These are phyloP conservation scores for Eurytoma adleriae DNA, from an alignment of 2,888 invertebrate species.

Conservation along the genomic window DNA sequence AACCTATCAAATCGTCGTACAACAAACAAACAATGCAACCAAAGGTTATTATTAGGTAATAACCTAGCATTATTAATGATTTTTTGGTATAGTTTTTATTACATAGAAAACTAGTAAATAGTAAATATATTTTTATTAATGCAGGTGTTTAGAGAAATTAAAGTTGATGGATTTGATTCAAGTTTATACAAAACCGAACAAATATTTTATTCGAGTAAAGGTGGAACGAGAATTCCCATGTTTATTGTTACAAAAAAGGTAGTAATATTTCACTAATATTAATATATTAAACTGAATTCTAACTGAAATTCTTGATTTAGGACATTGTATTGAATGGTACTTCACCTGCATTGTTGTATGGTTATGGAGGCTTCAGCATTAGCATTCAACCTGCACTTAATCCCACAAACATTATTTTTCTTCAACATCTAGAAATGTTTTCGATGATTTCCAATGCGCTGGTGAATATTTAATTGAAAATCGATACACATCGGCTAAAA, in stretches of 20 bases:
- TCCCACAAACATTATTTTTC: slow-evolving; percentile 90
- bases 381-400: slow-evolving; percentile 94
- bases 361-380: slow-evolving; percentile 99
- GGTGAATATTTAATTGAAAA: slow-evolving; percentile 91
- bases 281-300: slow-evolving; percentile 3
- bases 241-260: slow-evolving; percentile 92
- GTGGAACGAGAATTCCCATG: slow-evolving; percentile 97
- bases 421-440: slow-evolving; percentile 95
- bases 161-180: slow-evolving; percentile 88
- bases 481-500: slow-evolving; percentile 85
- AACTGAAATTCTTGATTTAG: slow-evolving; percentile 74
- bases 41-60: no score
- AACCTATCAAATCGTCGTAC: no score
- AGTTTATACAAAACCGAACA: slow-evolving; percentile 90
- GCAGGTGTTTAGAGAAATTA: slow-evolving; percentile 90
- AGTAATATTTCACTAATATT: slow-evolving; percentile 52
- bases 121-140: slow-evolving; percentile 7
- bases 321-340: slow-evolving; percentile 81
- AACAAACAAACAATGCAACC: no score
- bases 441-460: slow-evolving; percentile 96
- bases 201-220: slow-evolving; percentile 94
- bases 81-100: slow-evolving; percentile 20
- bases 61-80: slow-evolving; percentile 21
- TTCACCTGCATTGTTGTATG: slow-evolving; percentile 92
- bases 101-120: not conserved